Conservation (phyloP, 2,888 invertebrate genomes). For the Nemoura dubitans region DNA sequence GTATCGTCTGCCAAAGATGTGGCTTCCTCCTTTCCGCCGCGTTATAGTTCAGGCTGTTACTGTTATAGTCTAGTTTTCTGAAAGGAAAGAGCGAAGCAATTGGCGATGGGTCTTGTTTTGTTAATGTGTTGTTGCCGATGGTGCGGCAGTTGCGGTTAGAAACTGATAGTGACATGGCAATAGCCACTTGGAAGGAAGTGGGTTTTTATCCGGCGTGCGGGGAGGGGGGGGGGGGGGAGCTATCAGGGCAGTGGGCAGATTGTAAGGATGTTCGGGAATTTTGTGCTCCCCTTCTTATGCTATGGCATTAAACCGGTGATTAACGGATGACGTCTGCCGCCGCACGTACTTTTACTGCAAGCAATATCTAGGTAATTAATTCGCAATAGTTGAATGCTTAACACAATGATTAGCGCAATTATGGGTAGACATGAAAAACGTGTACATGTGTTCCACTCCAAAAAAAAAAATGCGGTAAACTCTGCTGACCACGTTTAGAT, state of each 20-base stretch:
- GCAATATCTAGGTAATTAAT: neutral
- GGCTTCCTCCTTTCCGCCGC: too few species aligned
- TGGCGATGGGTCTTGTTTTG: neutral
- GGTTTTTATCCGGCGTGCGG: neutral
- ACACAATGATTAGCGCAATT: neutral
- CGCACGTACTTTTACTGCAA: neutral
- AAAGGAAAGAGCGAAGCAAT: neutral
- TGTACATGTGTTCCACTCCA: neutral
- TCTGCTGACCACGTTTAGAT: neutral
- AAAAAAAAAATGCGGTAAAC: neutral
- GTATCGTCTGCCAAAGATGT: too few species aligned
- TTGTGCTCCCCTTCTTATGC: too few species aligned
- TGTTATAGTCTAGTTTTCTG: too few species aligned
- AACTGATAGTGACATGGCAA: neutral
- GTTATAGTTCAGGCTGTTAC: too few species aligned
- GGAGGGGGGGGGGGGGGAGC: neutral
- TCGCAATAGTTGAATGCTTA: neutral
- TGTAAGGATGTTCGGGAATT: neutral
- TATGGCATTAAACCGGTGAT: neutral
- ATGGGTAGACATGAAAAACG: neutral
- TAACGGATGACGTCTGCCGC: neutral
- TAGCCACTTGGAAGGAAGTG: neutral
- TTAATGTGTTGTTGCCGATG: neutral
- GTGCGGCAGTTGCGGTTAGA: neutral
- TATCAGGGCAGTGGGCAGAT: neutral